phyloP scores from a whole-genome alignment of 2,797 vertebrate genomes.

The Notamacropus eugenii region DNA sequence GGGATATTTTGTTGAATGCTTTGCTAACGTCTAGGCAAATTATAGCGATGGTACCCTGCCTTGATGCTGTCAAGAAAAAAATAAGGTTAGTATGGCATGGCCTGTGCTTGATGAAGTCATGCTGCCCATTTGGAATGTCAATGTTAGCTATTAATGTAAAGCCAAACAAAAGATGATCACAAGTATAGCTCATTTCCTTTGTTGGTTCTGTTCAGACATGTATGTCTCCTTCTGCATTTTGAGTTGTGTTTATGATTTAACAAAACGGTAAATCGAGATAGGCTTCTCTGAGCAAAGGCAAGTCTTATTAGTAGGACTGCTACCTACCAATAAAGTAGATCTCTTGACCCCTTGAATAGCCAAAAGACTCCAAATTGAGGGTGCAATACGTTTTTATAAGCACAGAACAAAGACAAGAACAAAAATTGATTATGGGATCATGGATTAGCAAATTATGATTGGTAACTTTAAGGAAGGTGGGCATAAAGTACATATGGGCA shows the following conservation, averaged over 20 bases:
- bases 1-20: neutral
- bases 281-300: neutral
- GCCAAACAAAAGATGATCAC: neutral
- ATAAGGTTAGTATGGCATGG: neutral
- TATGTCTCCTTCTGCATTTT: neutral
- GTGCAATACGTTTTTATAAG: neutral
- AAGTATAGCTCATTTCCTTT: neutral
- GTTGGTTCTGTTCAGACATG: neutral
- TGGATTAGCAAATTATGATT: neutral
- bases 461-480: neutral
- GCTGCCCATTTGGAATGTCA: neutral
- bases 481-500: neutral
- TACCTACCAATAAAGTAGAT: neutral
- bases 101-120: neutral
- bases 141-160: neutral
- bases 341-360: neutral
- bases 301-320: neutral
- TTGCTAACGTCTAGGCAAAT: neutral
- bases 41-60: neutral
- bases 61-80: neutral
- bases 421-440: neutral
- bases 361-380: neutral
- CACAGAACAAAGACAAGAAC: neutral
- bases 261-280: too few species aligned
- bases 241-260: too few species aligned